A percentile compares a stretch with the other conserved stretches of the same genome.
Conservation (phyloP, 2,797 vertebrate genomes). For the Scarus forsteni region DNA sequence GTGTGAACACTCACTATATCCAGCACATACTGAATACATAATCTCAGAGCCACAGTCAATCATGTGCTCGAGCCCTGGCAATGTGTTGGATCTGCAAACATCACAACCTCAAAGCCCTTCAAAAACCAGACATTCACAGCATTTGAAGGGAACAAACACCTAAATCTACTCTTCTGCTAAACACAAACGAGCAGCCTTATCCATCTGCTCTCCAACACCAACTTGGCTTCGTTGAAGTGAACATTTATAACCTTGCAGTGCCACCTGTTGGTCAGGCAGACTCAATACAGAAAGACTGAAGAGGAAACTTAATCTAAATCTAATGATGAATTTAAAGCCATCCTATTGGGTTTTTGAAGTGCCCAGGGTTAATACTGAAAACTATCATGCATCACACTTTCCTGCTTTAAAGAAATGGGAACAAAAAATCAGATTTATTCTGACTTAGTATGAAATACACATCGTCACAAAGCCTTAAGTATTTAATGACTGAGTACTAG, state of each 20-base stretch:
- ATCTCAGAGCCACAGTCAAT: conserved; percentile 4
- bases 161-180: conserved; percentile 3
- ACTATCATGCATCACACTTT: too few relatives aligned
- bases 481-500: too few relatives aligned
- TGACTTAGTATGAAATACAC: too few relatives aligned
- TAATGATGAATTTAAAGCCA: too few relatives aligned
- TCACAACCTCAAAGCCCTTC: neutral
- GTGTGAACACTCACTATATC: conserved; percentile 41
- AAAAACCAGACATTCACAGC: conserved; percentile 10
- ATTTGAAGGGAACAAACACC: conserved; percentile 20
- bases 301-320: too few relatives aligned
- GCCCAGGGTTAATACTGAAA: too few relatives aligned
- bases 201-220: conserved; percentile 5
- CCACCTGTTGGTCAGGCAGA: conserved; percentile 65
- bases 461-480: too few relatives aligned
- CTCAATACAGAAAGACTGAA: conserved; percentile 3
- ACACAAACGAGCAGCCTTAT: conserved; percentile 19
- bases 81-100: neutral
- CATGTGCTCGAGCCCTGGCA: conserved; percentile 5
- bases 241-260: conserved; percentile 56
- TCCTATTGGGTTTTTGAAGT: too few relatives aligned
- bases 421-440: too few relatives aligned
- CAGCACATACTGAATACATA: conserved; percentile 10
- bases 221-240: neutral
- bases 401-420: too few relatives aligned